Percentiles rank a stretch among this genome's conserved stretches.
phyloP scores from a whole-genome alignment of 2,888 invertebrate species.

The Oligia strigilis region DNA sequence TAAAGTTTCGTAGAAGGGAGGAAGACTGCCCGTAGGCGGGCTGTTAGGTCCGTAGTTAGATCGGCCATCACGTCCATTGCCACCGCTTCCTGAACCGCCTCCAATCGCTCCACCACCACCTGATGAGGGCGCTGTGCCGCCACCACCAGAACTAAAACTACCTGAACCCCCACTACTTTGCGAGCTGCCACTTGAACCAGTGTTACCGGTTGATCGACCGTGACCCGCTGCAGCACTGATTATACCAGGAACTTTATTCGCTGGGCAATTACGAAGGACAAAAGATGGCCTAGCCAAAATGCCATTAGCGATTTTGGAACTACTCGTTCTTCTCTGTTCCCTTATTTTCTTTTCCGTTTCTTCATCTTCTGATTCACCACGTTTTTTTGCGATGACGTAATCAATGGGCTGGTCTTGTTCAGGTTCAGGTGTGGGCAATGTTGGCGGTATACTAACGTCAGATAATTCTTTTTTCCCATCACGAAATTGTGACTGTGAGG shows the following conservation, averaged over 20 bases:
- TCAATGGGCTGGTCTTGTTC: conserved; percentile 97
- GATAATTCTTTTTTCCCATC: conserved; percentile 86
- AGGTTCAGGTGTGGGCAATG: conserved; percentile 90
- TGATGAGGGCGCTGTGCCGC: conserved; percentile 90
- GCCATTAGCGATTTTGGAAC: conserved; percentile 92
- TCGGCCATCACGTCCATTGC: conserved; percentile 94
- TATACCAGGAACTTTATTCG: conserved; percentile 92
- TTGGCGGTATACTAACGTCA: conserved; percentile 89
- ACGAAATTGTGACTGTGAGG: conserved; percentile 89
- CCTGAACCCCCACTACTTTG: conserved; percentile 88
- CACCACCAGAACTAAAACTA: conserved; percentile 90
- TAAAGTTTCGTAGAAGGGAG: conserved; percentile 97
- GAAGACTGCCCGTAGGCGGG: conserved; percentile 96
- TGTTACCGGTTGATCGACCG: conserved; percentile 92
- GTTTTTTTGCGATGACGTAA: conserved; percentile 96
- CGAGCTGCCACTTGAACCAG: conserved; percentile 88
- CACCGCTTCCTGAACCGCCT: conserved; percentile 94
- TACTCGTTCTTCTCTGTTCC: conserved; percentile 93
- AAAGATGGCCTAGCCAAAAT: conserved; percentile 89
- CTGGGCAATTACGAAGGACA: conserved; percentile 90
- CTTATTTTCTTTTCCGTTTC: conserved; percentile 92
- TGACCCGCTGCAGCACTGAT: conserved; percentile 95
- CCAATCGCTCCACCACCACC: conserved; percentile 92
- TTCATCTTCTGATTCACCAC: conserved; percentile 92
- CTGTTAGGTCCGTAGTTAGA: conserved; percentile 97